Evolutionary conservation across 2,797 vertebrate genomes (phyloP).

Genomic region (Melanotaenia boesemani): DNA sequence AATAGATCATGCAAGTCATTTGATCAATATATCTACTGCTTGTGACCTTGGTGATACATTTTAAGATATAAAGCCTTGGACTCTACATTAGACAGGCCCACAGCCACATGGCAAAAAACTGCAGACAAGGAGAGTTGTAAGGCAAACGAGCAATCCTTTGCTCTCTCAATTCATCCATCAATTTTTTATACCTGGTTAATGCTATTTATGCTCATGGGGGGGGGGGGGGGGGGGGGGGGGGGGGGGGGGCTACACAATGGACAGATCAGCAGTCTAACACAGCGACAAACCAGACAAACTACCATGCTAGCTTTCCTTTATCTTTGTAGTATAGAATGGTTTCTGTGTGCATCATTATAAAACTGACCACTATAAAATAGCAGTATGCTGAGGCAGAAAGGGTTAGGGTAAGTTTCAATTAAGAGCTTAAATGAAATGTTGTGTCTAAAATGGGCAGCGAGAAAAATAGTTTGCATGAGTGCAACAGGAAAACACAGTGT

Average conservation of each 20-base stretch:
- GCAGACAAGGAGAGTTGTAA: slow-evolving; percentile 2
- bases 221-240: too few species aligned
- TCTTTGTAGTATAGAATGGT: slow-evolving; percentile 35
- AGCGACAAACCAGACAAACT: too few species aligned
- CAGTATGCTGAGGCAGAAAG: slow-evolving; percentile 31
- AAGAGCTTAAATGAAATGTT: slow-evolving; percentile 14
- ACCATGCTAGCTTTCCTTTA: neutral
- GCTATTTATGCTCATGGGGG: too few species aligned
- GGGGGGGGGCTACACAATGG: too few species aligned
- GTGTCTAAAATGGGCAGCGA: slow-evolving; percentile 24
- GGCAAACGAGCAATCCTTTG: slow-evolving; percentile 17
- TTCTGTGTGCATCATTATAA: slow-evolving; percentile 33
- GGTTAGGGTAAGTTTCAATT: slow-evolving; percentile 44
- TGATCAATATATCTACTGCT: slow-evolving; percentile 25
- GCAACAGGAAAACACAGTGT: neutral
- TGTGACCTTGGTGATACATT: slow-evolving; percentile 24
- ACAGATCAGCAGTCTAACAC: too few species aligned
- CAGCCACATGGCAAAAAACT: slow-evolving; percentile 5
- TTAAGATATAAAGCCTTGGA: slow-evolving; percentile 21
- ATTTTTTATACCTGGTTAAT: too few species aligned
- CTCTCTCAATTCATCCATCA: too few species aligned
- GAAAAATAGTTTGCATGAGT: neutral
- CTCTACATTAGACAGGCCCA: slow-evolving; percentile 9
- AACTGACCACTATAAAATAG: slow-evolving; percentile 35
- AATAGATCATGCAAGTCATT: slow-evolving; percentile 32